Evolutionary conservation across 2,888 invertebrate genomes (phyloP).

Genomic region (Caenorhabditis sp.): DNA sequence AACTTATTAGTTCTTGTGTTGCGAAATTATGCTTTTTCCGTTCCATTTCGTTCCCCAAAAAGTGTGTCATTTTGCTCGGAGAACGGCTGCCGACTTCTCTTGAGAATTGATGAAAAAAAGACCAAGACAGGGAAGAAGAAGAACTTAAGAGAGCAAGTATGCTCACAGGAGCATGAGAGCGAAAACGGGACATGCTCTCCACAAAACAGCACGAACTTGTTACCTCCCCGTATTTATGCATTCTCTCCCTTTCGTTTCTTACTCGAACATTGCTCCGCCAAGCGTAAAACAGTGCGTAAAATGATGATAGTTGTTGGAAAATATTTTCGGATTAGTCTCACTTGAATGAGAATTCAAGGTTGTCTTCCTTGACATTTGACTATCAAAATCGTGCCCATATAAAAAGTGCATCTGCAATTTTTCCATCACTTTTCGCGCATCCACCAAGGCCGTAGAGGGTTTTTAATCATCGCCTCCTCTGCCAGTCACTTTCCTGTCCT

Average conservation of each 20-base stretch:
- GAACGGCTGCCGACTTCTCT: conserved; percentile 25
- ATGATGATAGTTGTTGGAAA: conserved; percentile 15
- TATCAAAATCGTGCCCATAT: not conserved
- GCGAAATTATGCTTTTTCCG: not conserved
- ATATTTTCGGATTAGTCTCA: conserved; percentile 15
- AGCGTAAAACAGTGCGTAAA: conserved; percentile 16
- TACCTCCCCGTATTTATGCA: conserved; percentile 50
- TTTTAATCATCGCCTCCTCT: conserved; percentile 12
- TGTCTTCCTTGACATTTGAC: conserved; percentile 4
- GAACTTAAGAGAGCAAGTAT: conserved; percentile 34
- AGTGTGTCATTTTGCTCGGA: not conserved
- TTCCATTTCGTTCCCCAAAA: not conserved
- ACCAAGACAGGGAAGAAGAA: conserved; percentile 14
- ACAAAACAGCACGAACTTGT: conserved; percentile 39
- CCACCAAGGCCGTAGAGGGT: conserved; percentile 4
- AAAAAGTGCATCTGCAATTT: conserved; percentile 33
- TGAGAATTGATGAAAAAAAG: conserved; percentile 41
- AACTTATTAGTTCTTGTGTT: conserved; percentile 4
- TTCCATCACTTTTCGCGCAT: conserved; percentile 14
- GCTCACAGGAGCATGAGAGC: conserved; percentile 47
- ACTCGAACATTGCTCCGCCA: conserved; percentile 35
- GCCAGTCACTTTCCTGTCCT: conserved; percentile 4
- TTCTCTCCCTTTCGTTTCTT: conserved; percentile 19
- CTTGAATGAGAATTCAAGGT: conserved; percentile 38
- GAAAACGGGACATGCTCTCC: conserved; percentile 7